These are phyloP conservation scores for Poeciliopsis prolifica DNA, from an alignment of 2,113 vertebrate species.

Conservation along the genomic window DNA sequence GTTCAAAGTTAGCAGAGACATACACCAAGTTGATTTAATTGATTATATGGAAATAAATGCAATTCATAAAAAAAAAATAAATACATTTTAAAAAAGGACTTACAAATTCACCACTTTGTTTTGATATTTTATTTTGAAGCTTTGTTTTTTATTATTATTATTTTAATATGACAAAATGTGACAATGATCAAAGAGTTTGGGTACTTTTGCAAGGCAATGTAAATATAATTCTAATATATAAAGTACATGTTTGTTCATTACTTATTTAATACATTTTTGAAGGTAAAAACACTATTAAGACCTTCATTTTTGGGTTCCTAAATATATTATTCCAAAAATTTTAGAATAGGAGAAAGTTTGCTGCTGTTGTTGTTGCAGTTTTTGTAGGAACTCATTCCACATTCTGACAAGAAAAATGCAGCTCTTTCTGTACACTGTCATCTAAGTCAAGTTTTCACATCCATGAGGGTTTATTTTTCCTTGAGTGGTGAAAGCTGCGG, in stretches of 20 bases:
- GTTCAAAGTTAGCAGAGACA: not conserved
- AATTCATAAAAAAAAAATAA: no score
- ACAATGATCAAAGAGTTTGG: not conserved
- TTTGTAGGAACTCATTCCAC: conserved; percentile 5
- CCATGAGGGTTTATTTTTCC: conserved; percentile 30
- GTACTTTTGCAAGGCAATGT: not conserved
- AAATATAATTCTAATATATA: not conserved
- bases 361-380: not conserved
- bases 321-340: conserved; percentile 34
- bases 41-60: no score
- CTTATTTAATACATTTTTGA: not conserved
- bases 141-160: no score
- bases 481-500: conserved; percentile 19
- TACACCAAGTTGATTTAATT: no score
- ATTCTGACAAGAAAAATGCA: conserved; percentile 22
- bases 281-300: not conserved
- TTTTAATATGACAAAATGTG: not conserved
- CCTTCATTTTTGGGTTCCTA: conserved; percentile 9
- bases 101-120: not conserved
- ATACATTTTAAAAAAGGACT: no score
- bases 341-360: conserved; percentile 17
- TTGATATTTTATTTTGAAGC: no score
- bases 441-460: conserved; percentile 37
- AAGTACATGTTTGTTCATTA: not conserved
- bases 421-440: conserved; percentile 16